These are phyloP conservation scores for Aplochiton taeniatus DNA, from an alignment of 2,797 vertebrate species.

Conservation along the genomic window DNA sequence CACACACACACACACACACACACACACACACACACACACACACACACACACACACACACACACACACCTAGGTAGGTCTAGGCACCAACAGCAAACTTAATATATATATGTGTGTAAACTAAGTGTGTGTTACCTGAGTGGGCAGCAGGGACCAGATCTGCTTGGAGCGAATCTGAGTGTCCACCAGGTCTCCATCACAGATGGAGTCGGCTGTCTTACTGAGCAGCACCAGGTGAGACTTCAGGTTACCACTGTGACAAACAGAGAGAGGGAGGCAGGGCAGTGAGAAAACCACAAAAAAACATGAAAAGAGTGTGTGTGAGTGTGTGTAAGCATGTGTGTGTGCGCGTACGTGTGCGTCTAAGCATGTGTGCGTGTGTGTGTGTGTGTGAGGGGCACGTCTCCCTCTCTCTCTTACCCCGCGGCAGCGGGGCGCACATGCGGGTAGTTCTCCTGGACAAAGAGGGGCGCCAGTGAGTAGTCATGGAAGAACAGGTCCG, in stretches of 20 bases:
- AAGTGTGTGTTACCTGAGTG: conserved; percentile 80
- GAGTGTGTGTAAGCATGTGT: background rate
- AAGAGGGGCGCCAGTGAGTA: conserved; percentile 96
- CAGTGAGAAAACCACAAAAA: background rate
- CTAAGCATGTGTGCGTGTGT: background rate
- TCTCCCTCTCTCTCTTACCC: conserved; percentile 73
- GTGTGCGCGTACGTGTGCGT: background rate
- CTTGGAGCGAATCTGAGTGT: conserved; percentile 86
- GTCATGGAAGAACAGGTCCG: conserved; percentile 96
- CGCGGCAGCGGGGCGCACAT: conserved; percentile 89
- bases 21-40: background rate
- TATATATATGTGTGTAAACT: no score
- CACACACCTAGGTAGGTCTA: no score
- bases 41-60: no score
- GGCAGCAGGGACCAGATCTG: conserved; percentile 96
- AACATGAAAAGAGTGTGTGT: background rate
- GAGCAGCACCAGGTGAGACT: conserved; percentile 90
- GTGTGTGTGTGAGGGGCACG: background rate
- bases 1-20: background rate
- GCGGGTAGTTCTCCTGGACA: conserved; percentile 94
- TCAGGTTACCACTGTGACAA: conserved; percentile 79
- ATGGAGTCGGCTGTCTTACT: conserved; percentile 97
- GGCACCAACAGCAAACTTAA: no score
- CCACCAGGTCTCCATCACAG: conserved; percentile 93
- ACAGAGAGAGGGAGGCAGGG: conserved; percentile 4